Evolutionary conservation across 1,140 invertebrate species (phyloP).

Genomic region (Popillia japonica): DNA sequence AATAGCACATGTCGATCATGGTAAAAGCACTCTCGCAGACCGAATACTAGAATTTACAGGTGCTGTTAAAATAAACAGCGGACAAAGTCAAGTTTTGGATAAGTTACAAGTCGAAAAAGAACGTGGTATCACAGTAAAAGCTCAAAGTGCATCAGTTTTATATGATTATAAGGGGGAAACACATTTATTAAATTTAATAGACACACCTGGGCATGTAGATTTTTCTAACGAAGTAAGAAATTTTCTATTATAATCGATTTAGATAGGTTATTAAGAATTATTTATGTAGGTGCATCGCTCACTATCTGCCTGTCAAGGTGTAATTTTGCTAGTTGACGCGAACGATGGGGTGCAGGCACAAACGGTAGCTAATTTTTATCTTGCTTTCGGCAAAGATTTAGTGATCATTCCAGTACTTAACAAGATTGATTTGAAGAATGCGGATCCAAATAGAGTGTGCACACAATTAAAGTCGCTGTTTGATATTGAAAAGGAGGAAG

Average conservation of each 20-base stretch:
- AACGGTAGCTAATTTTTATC: constrained; percentile 95
- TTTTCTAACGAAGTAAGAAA: constrained; percentile 94
- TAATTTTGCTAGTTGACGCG: constrained; percentile 93
- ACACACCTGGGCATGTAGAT: constrained; percentile 98
- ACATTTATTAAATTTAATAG: constrained; percentile 96
- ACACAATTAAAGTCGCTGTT: constrained; percentile 86
- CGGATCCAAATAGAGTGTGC: constrained; percentile 82
- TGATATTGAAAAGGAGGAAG: constrained; percentile 77
- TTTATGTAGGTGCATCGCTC: constrained; percentile 74
- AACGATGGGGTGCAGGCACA: constrained; percentile 98
- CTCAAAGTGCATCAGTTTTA: constrained; percentile 91
- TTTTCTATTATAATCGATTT: neutral
- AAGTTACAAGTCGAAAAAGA: constrained; percentile 91
- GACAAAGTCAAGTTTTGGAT: constrained; percentile 86
- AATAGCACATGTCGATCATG: constrained; percentile 98
- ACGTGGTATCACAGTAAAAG: constrained; percentile 97
- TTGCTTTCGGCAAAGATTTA: constrained; percentile 86
- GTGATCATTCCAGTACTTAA: constrained; percentile 93
- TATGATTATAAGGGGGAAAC: constrained; percentile 72
- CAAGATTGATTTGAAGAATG: constrained; percentile 95
- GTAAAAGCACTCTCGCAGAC: constrained; percentile 96
- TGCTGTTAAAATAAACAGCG: constrained; percentile 74
- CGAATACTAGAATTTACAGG: constrained; percentile 90
- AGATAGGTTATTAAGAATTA: constrained; percentile 12
- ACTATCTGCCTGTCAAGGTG: constrained; percentile 92